Evolutionary conservation across 1,140 invertebrate genomes (phyloP), one percentile per base, ranked within the genome.

Genomic region (Caenorhabditis latens): DNA sequence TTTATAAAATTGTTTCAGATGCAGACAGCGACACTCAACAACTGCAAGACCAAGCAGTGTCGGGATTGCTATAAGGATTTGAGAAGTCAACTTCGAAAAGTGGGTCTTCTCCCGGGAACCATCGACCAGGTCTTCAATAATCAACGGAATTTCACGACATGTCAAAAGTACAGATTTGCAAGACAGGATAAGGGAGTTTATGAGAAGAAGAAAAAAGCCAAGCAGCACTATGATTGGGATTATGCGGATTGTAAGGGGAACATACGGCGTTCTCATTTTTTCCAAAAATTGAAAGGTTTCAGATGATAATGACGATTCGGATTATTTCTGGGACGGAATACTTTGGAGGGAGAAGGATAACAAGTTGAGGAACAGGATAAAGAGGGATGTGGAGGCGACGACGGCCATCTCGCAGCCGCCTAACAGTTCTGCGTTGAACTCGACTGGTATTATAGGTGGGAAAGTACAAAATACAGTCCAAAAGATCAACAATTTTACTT

Each of bases 141-240:
- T 13, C 71, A 79, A 50, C 19, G 71, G 24, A 79, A 79, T 46
- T 79, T 79, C 46, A 79, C 71, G 53, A 79, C 71, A 2, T 79
- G 71, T 24, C 71, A 79, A 24, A 79, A 79, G 40, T 79, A 79
- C n/a, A 48, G 71, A 79, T 79, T 79, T 32, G 71, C 71, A 32
- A 79, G 71, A 50, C 43, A 79, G 46, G 71, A 79, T 79, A 79
- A 79, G 53, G 71, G 71, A 79, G 71, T 79, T 53, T 79, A 79
- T 79, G 71, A 79, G 71, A 79, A 79, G 24, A 79, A 79, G n/a
- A 79, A 79, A 21, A 79, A 79, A 79, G 46, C 71, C 46, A 79
- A 79, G 24, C 71, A 79, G 11, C 71, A 79, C 42, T 79, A 79
- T 79, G 71, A 79, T 24, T 79, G 71, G 71, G 71, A 79, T 50